Conservation (phyloP, 1,140 invertebrate genomes). For the Platorchestia sp. region DNA sequence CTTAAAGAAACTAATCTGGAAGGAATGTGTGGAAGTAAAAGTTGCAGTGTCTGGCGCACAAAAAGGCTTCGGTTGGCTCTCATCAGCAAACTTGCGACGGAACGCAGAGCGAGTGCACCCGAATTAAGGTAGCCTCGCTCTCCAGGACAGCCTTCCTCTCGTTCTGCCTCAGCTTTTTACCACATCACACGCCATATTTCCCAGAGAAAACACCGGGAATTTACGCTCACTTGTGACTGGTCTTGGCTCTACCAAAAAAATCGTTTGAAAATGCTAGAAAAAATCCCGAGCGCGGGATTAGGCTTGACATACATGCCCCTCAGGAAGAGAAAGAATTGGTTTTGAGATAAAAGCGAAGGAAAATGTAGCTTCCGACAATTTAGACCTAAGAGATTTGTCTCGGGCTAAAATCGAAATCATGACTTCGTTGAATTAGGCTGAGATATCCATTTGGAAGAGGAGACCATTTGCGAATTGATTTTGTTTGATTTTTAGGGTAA, state of each 20-base stretch:
- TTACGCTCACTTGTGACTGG: slow-evolving; percentile 26
- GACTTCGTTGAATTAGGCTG: background rate
- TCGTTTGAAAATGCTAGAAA: background rate
- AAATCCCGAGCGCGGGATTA: background rate
- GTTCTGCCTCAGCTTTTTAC: background rate
- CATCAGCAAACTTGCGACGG: slow-evolving; percentile 31
- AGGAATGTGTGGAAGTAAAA: slow-evolving; percentile 26
- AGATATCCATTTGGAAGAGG: background rate
- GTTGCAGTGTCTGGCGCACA: background rate
- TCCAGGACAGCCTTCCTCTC: background rate
- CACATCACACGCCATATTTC: slow-evolving; percentile 39
- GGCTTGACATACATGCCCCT: background rate
- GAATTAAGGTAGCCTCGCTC: background rate
- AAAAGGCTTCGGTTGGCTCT: background rate
- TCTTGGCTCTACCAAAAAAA: background rate
- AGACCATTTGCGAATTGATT: background rate
- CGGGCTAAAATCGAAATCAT: background rate
- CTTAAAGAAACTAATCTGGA: slow-evolving; percentile 38
- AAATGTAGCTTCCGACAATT: background rate
- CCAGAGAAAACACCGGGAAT: background rate
- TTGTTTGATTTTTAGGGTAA: background rate
- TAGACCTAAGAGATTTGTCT: background rate
- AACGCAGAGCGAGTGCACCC: background rate
- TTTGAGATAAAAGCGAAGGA: background rate
- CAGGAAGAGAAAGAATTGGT: background rate